Base-by-base conservation (phyloP, 1,140 invertebrate species). In the Triops cancriformis region DNA sequence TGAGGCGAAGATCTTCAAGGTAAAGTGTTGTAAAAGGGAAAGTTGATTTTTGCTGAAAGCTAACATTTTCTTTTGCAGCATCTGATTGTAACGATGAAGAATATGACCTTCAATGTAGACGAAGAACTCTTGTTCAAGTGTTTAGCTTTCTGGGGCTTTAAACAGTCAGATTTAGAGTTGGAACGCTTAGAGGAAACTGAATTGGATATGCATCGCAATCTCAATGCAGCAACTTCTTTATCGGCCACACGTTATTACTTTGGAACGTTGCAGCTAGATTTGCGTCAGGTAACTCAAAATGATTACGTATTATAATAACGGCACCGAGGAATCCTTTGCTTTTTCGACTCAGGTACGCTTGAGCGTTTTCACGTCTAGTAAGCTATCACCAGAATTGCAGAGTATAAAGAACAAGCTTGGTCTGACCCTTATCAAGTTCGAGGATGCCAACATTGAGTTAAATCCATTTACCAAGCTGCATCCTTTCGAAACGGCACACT, bases 361-460 rank as follows among this genome's bases (percentile, higher is more conserved):
- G 42, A 96, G 94, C 82, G 93, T 97, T 80, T 87, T 91, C 26
- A 97, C 95, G 11, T 90, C 93, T 0, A 91, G 89, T 78, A 94
- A 94, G 83, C 83, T 98, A 74, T 88, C 91, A 1, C 83, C 87
- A 1, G 89, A 93, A 81, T 86, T 98, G 73, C 88, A 90, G 79
- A 85, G 86, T 75, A 90, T 98, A 9, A 98, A 98, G 85, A 89
- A 91, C 79, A 91, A 93, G 80, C 86, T 97, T 43, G 93, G 94
- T 1, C 87, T 98, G 5, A 95, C 93, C 28, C 85, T 79, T 11
- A 94, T 98, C 43, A 93, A 93, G 81, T 99, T 99, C 85, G 97
- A 99, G 87, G 96, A 99, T 85, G 97, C 97, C 2, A 88, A 91
- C 14, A 94, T 99, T 27, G 93, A 97, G 81, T 85, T 99, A 45